These are phyloP conservation scores for Macaria liturata DNA, from an alignment of 2,888 invertebrate genomes.

Conservation along the genomic window DNA sequence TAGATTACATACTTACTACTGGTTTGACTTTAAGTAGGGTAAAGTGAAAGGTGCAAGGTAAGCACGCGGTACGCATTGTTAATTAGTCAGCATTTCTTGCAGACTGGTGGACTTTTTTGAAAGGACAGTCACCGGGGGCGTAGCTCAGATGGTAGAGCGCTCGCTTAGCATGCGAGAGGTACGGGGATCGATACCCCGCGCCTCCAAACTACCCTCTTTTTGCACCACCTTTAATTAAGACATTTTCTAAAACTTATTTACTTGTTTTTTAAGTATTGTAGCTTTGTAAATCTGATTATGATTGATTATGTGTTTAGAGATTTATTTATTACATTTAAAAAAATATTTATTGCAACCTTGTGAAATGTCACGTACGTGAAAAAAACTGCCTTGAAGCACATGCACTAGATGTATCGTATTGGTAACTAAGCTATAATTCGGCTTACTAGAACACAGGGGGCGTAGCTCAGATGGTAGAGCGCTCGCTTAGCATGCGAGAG, in stretches of 20 bases:
- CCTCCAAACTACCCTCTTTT: conserved; percentile 58
- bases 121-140: conserved; percentile 28
- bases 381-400: conserved; percentile 4
- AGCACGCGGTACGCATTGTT: conserved; percentile 26
- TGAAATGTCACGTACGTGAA: conserved; percentile 11
- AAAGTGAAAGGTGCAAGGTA: conserved; percentile 38
- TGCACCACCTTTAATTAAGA: not conserved
- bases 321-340: too few species aligned
- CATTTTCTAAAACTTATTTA: conserved; percentile 2
- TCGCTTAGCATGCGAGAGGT: conserved; percentile 84
- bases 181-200: conserved; percentile 84
- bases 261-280: not conserved
- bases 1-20: conserved; percentile 21
- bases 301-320: too few species aligned
- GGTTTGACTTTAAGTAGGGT: not conserved
- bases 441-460: conserved; percentile 4
- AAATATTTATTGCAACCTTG: too few species aligned
- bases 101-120: conserved; percentile 20
- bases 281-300: too few species aligned
- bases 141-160: conserved; percentile 84
- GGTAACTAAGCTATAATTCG: not conserved
- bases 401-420: not conserved
- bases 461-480: conserved; percentile 80
- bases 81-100: conserved; percentile 19
- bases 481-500: conserved; percentile 83